A percentile compares a stretch with the other conserved stretches of the same genome.
These are phyloP conservation scores for Scyliorhinus canicula DNA, from an alignment of 2,797 vertebrate species.

Conservation along the genomic window DNA sequence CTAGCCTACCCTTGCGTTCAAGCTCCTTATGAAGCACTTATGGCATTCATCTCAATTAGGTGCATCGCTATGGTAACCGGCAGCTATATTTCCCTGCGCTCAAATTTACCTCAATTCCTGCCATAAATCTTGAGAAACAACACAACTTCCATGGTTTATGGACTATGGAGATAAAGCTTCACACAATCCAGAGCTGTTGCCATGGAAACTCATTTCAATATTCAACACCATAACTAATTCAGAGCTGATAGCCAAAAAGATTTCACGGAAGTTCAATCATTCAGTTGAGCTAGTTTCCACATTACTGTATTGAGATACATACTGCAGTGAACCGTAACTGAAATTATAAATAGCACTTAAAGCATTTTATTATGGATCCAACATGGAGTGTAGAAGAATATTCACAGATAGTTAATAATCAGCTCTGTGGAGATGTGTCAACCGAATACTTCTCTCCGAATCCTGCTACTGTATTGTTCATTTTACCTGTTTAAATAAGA, in stretches of 20 bases:
- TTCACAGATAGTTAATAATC: background rate
- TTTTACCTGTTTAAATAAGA: background rate
- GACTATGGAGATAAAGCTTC: conserved; percentile 13
- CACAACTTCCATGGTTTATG: background rate
- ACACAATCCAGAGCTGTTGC: background rate
- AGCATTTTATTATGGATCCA: background rate
- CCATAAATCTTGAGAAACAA: conserved; percentile 5
- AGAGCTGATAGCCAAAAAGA: conserved; percentile 1
- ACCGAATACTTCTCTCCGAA: background rate
- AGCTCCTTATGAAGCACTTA: background rate
- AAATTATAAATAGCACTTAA: conserved; percentile 6
- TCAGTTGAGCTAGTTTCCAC: conserved; percentile 16
- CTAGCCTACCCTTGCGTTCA: background rate
- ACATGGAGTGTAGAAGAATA: background rate
- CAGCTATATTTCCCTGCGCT: background rate
- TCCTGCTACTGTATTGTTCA: background rate
- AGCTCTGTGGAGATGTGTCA: background rate
- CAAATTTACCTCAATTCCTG: conserved; percentile 21
- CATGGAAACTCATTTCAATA: conserved; percentile 32
- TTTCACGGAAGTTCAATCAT: conserved; percentile 17
- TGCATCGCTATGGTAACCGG: background rate
- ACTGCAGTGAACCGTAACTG: background rate
- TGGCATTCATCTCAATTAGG: background rate
- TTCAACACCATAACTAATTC: conserved; percentile 27
- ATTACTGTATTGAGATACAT: background rate